Evolutionary conservation across 2,113 vertebrate species (phyloP), one percentile per base, ranked within the genome.

Genomic region (Plotosus lineatus): DNA sequence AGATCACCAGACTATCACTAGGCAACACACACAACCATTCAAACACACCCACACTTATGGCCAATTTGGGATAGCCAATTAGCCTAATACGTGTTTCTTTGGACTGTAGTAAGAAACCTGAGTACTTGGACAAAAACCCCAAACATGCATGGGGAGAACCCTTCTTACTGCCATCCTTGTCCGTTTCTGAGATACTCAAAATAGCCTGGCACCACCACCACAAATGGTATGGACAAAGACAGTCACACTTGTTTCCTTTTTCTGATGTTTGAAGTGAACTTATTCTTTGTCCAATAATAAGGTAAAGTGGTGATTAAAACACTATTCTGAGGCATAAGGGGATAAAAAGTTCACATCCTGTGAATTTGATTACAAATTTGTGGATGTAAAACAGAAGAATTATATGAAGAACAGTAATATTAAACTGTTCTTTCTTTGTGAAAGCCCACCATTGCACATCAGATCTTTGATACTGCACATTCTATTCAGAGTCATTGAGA

Each of bases 401-500:
- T 78, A 50, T 65, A 53, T 66, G n/a, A 77, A 63, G 42, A 31
- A 40, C 10, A 69, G 33, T n/a, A 11, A 55, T 55, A 7, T 73
- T 33, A 75, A 55, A 33, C 61, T 71, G n/a, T 51, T 71, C 14
- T 15, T 53, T 55, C 61, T n/a, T 56, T 56, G 36, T 26, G 12
- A 60, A 46, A 6, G 10, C n/a, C 21, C 44, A 50, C 15, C 50
- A 19, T 46, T 50, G 26, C 33, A 31, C 44, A 48, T 48, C 26
- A 72, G 68, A 19, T 53, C 31, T n/a, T 23, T 15, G 3, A 33
- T 38, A 53, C 8, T 9, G 14, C 33, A 40, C 50, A 40, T 40
- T 55, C 72, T 75, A 75, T 55, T 75, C 33, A 50, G n/a, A 26
- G 26, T 72, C n/a, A 58, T 28, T 72, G 66, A 46, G 11, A 80